A percentile compares a stretch with the other conserved stretches of the same genome.
Evolutionary conservation across 2,888 invertebrate genomes (phyloP).

Genomic region (Trachelus stipa): DNA sequence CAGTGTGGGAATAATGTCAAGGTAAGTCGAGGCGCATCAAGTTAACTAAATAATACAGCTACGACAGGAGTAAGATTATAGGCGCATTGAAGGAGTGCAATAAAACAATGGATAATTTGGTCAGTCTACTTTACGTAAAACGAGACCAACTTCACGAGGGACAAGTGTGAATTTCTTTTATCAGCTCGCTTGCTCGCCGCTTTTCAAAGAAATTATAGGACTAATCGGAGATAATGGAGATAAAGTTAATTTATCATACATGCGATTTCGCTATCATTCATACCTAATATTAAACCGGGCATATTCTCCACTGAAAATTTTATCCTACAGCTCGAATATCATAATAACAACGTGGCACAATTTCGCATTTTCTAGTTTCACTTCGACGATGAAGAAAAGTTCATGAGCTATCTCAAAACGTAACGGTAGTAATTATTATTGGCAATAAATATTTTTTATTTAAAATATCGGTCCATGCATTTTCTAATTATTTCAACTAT

Average conservation of each 20-base stretch:
- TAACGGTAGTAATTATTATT: constrained; percentile 19
- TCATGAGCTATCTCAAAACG: not conserved
- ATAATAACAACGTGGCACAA: not conserved
- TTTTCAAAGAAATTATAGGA: not conserved
- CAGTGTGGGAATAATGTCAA: not conserved
- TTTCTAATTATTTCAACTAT: constrained; percentile 5
- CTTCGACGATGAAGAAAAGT: not conserved
- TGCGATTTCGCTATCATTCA: not conserved
- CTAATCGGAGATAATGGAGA: not conserved
- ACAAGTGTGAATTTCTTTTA: not conserved
- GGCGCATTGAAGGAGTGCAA: not conserved
- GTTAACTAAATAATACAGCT: no score
- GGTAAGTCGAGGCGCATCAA: not conserved
- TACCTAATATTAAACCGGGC: not conserved
- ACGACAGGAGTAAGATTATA: no score
- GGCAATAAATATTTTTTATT: constrained; percentile 57
- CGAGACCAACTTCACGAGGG: not conserved
- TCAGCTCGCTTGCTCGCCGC: not conserved
- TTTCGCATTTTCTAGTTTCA: not conserved
- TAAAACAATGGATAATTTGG: not conserved
- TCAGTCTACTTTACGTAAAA: not conserved
- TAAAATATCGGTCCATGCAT: constrained; percentile 39
- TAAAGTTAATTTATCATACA: not conserved
- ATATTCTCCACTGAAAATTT: not conserved
- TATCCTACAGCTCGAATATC: not conserved